Evolutionary conservation across 2,797 vertebrate genomes (phyloP), one percentile per base, ranked within the genome.

Genomic region (Rhabdophis nuchalis): DNA sequence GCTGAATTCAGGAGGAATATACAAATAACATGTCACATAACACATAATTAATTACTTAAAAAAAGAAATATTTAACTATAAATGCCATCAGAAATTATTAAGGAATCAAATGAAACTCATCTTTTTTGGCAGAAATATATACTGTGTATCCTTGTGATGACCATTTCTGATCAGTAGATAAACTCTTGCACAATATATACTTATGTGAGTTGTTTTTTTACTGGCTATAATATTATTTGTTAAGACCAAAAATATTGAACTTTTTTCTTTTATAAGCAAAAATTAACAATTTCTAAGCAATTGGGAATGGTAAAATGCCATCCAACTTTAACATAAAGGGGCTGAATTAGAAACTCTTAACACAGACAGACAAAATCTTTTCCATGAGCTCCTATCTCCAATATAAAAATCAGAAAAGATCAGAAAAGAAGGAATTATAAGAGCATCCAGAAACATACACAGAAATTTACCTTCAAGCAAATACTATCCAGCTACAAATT

Each of bases 1-100:
- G 29, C 32, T 93, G 89, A 93, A 95, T 91, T 4, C 77, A 95
- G 50, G 61, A 25, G 93, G 56, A 50, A 95, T 54, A 86, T 94
- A 72, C 91, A 93, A 77, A 85, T 60, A 92, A 72, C 72, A 58
- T 90, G 77, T 86, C 86, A 89, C 77, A 85, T 88, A 85, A 90
- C 85, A 89, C 0, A 7, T 8, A 3, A 5, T 93, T 57, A 85
- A 90, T 86, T 88, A 85, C 0, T 52, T 41, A 85, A 25, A 91
- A 91, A 93, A 23, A 41, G 25, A 93, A 91, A 93, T 20, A 92
- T 5, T 82, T 88, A 1, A 85, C 52, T 90, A 10, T 64, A 0
- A 86, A 2, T 77, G 90, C 58, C 9, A 54, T 68, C 16, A 23
- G 13, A 36, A 32, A 3, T 56, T 91, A 93, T 94, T 1, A 82